Evolutionary conservation across 1,140 invertebrate genomes (phyloP).

Genomic region (Riptortus pedestris): DNA sequence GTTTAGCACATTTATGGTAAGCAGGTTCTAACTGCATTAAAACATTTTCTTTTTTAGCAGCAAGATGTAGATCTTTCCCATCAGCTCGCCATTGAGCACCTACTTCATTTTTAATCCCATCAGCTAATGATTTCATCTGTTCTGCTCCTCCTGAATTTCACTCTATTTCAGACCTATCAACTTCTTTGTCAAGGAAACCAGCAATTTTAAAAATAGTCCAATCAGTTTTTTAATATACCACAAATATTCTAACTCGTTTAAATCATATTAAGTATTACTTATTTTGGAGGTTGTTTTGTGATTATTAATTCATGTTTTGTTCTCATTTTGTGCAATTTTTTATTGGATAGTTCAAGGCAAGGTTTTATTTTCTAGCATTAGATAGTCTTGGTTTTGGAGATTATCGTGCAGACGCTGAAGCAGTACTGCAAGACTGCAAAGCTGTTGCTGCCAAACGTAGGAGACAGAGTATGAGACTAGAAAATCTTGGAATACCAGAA

Average conservation of each 20-base stretch:
- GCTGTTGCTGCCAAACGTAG: constrained; percentile 88
- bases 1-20: constrained; percentile 68
- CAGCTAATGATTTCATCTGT: constrained; percentile 38
- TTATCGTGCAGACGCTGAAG: constrained; percentile 86
- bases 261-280: too few species aligned
- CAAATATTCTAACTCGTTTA: too few species aligned
- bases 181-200: constrained; percentile 54
- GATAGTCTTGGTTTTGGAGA: constrained; percentile 87
- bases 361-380: too few species aligned
- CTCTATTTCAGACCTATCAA: constrained; percentile 45
- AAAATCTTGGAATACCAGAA: constrained; percentile 95
- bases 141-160: constrained; percentile 48
- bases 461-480: constrained; percentile 82
- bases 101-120: constrained; percentile 54
- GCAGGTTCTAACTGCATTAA: constrained; percentile 79
- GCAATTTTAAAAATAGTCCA: too few species aligned
- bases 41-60: constrained; percentile 84
- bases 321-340: too few species aligned
- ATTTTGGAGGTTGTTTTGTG: too few species aligned
- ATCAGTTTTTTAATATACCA: too few species aligned
- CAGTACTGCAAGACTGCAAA: constrained; percentile 89
- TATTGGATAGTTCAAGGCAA: too few species aligned
- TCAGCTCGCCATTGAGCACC: constrained; percentile 65
- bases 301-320: too few species aligned
- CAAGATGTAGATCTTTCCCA: constrained; percentile 62